A percentile compares a stretch with the other conserved stretches of the same genome.
phyloP scores from a whole-genome alignment of 2,113 vertebrate species.

The Rhagologus leucostigma region DNA sequence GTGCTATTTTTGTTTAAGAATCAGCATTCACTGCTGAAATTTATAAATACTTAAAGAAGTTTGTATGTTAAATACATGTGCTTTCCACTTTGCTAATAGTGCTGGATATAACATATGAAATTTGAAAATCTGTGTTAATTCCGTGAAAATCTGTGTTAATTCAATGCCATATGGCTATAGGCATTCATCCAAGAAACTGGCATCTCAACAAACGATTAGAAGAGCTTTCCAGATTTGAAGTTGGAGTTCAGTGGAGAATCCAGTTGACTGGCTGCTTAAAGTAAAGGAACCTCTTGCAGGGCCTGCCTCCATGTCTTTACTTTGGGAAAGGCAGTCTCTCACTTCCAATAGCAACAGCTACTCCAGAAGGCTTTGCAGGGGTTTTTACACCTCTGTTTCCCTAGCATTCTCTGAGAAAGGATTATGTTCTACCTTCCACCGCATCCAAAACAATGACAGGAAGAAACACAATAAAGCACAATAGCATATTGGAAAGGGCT shows the following conservation, averaged over 20 bases:
- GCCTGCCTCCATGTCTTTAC: not conserved
- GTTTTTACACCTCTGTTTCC: not conserved
- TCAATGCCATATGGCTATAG: conserved; percentile 47
- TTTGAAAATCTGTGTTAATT: conserved; percentile 46
- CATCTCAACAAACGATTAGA: conserved; percentile 9
- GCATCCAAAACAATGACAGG: not conserved
- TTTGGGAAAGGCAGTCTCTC: not conserved
- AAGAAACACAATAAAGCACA: not conserved
- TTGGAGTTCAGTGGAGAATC: not conserved
- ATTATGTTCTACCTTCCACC: not conserved
- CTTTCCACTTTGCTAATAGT: conserved; percentile 17
- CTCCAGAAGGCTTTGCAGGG: not conserved
- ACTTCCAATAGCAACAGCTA: not conserved
- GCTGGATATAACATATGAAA: not conserved
- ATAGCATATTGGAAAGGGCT: accelerated
- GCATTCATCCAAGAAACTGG: conserved; percentile 36
- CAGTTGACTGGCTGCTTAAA: not conserved
- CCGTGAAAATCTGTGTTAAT: conserved; percentile 38
- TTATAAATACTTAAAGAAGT: not conserved
- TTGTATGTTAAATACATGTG: not conserved
- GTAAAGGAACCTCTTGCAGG: not conserved
- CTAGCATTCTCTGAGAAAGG: not conserved
- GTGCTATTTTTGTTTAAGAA: not conserved
- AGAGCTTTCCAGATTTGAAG: not conserved
- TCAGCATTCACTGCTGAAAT: not conserved